phyloP scores from a whole-genome alignment of 2,888 invertebrate species.

The Chaetoderma sp. region DNA sequence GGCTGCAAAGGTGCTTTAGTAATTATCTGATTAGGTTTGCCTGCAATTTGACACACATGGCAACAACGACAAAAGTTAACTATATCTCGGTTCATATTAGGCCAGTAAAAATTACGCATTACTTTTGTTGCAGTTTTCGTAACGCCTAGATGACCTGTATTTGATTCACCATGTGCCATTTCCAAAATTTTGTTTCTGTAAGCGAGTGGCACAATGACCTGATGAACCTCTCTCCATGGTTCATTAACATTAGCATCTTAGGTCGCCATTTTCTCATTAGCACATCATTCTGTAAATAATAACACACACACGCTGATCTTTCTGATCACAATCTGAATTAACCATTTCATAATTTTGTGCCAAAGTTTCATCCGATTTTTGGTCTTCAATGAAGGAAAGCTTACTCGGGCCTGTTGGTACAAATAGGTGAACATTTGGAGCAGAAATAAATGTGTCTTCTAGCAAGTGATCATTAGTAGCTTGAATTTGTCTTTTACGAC shows the following conservation, averaged over 20 bases:
- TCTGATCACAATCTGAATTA: too few species aligned
- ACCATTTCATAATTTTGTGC: too few species aligned
- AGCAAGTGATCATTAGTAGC: too few species aligned
- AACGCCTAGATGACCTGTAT: constrained; percentile 15
- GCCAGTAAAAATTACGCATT: constrained; percentile 17
- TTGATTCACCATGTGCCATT: constrained; percentile 3
- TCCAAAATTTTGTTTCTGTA: too few species aligned
- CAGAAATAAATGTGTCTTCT: too few species aligned
- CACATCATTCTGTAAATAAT: constrained; percentile 2
- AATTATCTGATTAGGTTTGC: constrained; percentile 4
- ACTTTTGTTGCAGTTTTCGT: constrained; percentile 7
- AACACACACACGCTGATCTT: too few species aligned
- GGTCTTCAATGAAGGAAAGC: too few species aligned
- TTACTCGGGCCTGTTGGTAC: too few species aligned
- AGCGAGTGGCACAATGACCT: constrained; percentile 18
- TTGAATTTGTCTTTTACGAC: too few species aligned
- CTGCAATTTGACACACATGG: constrained; percentile 13
- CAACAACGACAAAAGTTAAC: constrained; percentile 7
- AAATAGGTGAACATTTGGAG: too few species aligned
- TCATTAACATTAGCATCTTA: constrained; percentile 10
- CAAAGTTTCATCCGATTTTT: too few species aligned
- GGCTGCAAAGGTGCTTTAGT: constrained; percentile 6
- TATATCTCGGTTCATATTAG: constrained; percentile 13
- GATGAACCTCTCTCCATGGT: background rate
- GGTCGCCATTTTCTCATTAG: constrained; percentile 21